Base-by-base conservation (phyloP, 2,113 vertebrate species). In the Cnemophilus loriae region DNA sequence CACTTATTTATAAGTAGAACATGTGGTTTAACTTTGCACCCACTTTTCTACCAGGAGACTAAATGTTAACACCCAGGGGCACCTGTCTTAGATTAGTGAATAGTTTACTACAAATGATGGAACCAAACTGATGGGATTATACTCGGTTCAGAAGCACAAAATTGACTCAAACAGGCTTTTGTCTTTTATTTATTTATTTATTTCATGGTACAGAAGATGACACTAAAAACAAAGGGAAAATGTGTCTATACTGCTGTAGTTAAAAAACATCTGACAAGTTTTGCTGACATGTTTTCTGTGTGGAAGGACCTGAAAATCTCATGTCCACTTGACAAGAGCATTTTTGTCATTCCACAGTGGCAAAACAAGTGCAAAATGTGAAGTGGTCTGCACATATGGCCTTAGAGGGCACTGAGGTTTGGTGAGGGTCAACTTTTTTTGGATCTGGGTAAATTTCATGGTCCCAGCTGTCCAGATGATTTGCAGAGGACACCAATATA, bases 21-120 rank as follows among this genome's bases (percentile, higher is more conserved):
- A 99, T 99, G 98, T 99, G 99, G 98, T 99, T 99, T 98, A 98
- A 99, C 98, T 99, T 99, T 99, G 97, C 99, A 99, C 99, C 98
- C 98, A 99, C 98, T 99, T 99, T 99, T 98, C 99, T 98, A 98
- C 98, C 98, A 98, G 98, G 98, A 98, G 98, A 97, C 98, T 98
- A 98, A 98, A 97, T 98, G 98, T 99, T 98, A 98, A 98, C 99
- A 98, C 98, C 98, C 97, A 94, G 93, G 78, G 94, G 97, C 99
- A 99, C 98, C 99, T 99, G 99, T 97, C 97, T 98, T 96, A 95
- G 97, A 99, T 99, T 99, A 99, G 95, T 32, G 77, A 78, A 59
- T 82, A 73, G 70, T 97, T 97, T 97, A 96, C 97, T 91, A 95
- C 95, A 96, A 98, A 95, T 91, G 96, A 97, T 96, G 90, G 94